Evolutionary conservation across 2,113 vertebrate genomes (phyloP).

Genomic region (Eclectus roratus): DNA sequence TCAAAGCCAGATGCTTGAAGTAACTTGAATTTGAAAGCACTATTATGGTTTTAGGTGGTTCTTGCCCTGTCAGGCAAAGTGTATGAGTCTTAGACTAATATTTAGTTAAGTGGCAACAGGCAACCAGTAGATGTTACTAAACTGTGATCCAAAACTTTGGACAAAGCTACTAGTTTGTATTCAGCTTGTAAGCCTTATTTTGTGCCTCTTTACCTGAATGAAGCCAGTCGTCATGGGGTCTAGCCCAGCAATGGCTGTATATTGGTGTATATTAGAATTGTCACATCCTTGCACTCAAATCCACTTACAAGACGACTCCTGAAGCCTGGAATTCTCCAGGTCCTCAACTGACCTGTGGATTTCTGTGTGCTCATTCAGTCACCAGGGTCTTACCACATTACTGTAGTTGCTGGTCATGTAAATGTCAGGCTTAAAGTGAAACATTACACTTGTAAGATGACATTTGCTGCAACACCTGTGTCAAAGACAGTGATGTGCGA

Average conservation of each 20-base stretch:
- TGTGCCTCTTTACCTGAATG: background rate
- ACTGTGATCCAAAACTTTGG: background rate
- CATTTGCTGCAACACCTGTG: background rate
- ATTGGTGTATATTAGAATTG: background rate
- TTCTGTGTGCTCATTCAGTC: background rate
- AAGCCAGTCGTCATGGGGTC: background rate
- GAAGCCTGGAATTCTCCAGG: background rate
- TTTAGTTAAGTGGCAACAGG: background rate
- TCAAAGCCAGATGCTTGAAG: background rate
- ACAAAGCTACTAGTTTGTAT: background rate
- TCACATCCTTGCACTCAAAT: background rate
- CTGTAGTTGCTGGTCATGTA: background rate
- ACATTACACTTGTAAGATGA: background rate
- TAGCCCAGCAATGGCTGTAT: background rate
- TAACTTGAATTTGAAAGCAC: background rate
- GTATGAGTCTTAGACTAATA: background rate
- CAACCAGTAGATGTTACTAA: background rate
- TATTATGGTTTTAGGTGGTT: background rate
- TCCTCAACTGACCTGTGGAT: background rate
- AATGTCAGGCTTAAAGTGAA: background rate
- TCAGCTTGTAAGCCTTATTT: background rate
- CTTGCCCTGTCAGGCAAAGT: background rate
- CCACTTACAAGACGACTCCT: background rate
- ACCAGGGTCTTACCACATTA: fast-evolving
- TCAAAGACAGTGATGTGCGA: constrained; percentile 18